Percentiles rank a stretch among this genome's conserved stretches.
phyloP scores from a whole-genome alignment of 1,140 invertebrate species.

The Nasonia longicornis region DNA sequence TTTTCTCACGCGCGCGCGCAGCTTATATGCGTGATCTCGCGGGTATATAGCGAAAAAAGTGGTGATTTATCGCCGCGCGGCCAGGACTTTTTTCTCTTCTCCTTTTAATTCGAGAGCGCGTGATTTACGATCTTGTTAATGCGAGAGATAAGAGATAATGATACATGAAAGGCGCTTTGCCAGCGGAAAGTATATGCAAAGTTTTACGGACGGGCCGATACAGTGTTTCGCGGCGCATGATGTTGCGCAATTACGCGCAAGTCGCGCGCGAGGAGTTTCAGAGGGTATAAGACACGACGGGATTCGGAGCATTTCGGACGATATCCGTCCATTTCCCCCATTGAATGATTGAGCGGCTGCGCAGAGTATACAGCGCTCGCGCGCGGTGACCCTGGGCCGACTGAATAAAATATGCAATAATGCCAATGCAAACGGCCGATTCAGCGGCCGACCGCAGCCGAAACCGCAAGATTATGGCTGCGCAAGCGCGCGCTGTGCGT shows the following conservation, averaged over 20 bases:
- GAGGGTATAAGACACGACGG: neutral
- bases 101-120: slow-evolving; percentile 33
- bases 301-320: neutral
- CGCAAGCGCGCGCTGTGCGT: neutral
- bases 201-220: slow-evolving; percentile 13
- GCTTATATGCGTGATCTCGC: slow-evolving; percentile 17
- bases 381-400: neutral
- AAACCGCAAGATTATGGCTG: neutral
- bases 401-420: slow-evolving; percentile 22
- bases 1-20: slow-evolving; percentile 37
- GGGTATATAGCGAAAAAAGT: slow-evolving; percentile 34
- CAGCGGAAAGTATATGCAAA: slow-evolving; percentile 32
- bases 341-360: neutral
- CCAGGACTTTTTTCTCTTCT: slow-evolving; percentile 29
- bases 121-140: slow-evolving; percentile 46
- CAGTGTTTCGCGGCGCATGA: slow-evolving; percentile 24
- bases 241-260: slow-evolving; percentile 27
- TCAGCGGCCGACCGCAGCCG: neutral
- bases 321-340: neutral
- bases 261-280: too few relatives aligned
- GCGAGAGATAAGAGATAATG: slow-evolving; percentile 46
- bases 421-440: neutral
- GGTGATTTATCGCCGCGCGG: slow-evolving; percentile 42
- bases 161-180: slow-evolving; percentile 28
- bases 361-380: neutral